phyloP scores from a whole-genome alignment of 2,797 vertebrate species.

The Micropoecilia bifurca region DNA sequence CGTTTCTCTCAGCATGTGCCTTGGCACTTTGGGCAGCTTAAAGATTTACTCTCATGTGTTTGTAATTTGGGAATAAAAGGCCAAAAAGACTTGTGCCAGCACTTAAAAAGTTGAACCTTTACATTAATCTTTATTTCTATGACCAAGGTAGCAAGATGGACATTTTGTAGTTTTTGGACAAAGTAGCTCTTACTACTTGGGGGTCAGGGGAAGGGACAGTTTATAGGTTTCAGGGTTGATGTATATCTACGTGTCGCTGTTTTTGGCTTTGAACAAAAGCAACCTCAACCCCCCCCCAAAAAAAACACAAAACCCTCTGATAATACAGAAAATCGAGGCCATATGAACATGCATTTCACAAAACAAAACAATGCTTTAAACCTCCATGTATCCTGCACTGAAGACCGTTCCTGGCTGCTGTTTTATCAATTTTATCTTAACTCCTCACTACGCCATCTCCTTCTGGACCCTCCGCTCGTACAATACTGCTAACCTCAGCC shows the following conservation, averaged over 20 bases:
- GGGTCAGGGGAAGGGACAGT: not conserved
- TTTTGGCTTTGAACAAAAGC: conserved; percentile 48
- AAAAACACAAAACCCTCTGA: conserved; percentile 14
- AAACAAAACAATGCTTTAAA: not conserved
- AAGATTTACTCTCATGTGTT: conserved; percentile 58
- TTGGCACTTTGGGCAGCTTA: conserved; percentile 75
- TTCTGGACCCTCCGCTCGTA: conserved; percentile 78
- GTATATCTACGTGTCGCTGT: not conserved
- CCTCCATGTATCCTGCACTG: conserved; percentile 10
- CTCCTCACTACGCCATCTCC: conserved; percentile 27
- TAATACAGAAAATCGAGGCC: conserved; percentile 51
- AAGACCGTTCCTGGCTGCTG: conserved; percentile 43
- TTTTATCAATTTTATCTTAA: conserved; percentile 38
- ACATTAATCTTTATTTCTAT: conserved; percentile 46
- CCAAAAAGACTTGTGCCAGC: conserved; percentile 69
- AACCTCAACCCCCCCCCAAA: conserved; percentile 32
- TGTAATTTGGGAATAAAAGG: conserved; percentile 48
- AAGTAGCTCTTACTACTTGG: conserved; percentile 52
- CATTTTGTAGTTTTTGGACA: conserved; percentile 56
- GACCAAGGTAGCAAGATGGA: conserved; percentile 52
- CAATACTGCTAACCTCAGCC: conserved; percentile 86
- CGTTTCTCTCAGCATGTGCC: conserved; percentile 70
- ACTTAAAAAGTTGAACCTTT: conserved; percentile 43
- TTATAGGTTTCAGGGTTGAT: not conserved
- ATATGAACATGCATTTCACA: conserved; percentile 39